Evolutionary conservation across 2,113 vertebrate species (phyloP).

Genomic region (Xiphorhynchus elegans): DNA sequence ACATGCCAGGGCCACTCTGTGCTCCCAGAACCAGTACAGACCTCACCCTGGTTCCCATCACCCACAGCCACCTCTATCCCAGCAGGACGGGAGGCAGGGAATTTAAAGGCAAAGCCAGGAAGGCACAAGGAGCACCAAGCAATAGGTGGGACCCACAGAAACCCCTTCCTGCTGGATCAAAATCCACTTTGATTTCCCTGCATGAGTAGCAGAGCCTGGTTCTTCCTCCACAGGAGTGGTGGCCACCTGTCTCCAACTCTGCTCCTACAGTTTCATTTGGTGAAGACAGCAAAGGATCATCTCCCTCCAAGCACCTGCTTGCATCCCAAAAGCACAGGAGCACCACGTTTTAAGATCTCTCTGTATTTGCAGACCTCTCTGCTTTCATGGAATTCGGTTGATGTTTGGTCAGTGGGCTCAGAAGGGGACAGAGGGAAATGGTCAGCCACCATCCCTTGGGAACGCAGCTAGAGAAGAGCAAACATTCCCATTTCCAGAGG

Average conservation of each 20-base stretch:
- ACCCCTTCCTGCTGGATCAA: accelerated
- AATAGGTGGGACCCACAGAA: accelerated
- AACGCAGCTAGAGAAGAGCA: neutral
- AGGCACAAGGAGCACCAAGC: neutral
- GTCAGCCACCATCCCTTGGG: neutral
- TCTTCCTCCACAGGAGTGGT: accelerated
- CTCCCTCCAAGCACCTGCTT: neutral
- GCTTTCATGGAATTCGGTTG: accelerated
- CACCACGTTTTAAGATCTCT: accelerated
- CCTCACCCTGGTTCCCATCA: accelerated
- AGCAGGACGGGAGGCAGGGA: accelerated
- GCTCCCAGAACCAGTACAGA: neutral
- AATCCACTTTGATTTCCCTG: accelerated
- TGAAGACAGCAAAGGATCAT: neutral
- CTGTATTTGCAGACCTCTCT: neutral
- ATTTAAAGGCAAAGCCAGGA: accelerated
- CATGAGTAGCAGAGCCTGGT: neutral
- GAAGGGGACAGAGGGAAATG: neutral
- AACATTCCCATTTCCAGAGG: neutral
- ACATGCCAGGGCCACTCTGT: accelerated
- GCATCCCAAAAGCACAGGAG: accelerated
- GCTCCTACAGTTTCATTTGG: neutral
- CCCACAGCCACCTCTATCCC: neutral
- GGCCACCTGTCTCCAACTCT: accelerated
- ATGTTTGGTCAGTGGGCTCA: accelerated